These are phyloP conservation scores for Diachasma alloeum DNA, from an alignment of 1,140 invertebrate genomes.

Conservation along the genomic window DNA sequence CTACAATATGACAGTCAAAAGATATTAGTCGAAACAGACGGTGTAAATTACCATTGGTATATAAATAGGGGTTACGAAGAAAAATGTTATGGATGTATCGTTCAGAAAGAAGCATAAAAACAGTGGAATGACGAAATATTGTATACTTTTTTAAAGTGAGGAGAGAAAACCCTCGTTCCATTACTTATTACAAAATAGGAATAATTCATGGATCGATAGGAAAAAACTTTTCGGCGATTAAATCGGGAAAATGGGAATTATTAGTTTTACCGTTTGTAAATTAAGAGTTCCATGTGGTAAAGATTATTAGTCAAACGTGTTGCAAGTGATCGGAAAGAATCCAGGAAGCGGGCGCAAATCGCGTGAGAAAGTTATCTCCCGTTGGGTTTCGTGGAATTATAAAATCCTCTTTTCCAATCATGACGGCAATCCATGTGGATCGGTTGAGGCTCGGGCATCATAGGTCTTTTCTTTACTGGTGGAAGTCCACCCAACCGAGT, in stretches of 20 bases:
- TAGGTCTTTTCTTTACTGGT: not conserved
- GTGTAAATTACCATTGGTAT: constrained; percentile 18
- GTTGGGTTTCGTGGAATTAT: constrained; percentile 12
- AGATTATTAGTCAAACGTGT: not conserved
- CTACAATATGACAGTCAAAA: not conserved
- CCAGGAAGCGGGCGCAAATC: not conserved
- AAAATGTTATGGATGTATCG: constrained; percentile 1
- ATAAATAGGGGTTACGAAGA: not conserved
- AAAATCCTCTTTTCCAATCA: constrained; percentile 12
- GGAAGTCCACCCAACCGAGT: not conserved
- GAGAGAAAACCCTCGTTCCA: not conserved
- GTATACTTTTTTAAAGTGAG: not conserved
- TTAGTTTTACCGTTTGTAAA: not conserved
- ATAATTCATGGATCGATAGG: too few relatives aligned
- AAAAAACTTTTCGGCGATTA: too few relatives aligned
- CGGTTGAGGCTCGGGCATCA: not conserved
- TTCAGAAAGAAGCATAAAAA: not conserved
- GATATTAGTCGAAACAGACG: not conserved
- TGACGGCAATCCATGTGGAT: not conserved
- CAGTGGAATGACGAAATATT: not conserved
- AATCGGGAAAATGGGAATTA: not conserved
- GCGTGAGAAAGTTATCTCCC: constrained; percentile 9
- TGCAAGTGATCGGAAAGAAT: not conserved
- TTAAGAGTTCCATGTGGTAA: not conserved
- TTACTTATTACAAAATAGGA: too few relatives aligned